Conservation (phyloP, 2,888 invertebrate species). For the Octonoba sinensis region DNA sequence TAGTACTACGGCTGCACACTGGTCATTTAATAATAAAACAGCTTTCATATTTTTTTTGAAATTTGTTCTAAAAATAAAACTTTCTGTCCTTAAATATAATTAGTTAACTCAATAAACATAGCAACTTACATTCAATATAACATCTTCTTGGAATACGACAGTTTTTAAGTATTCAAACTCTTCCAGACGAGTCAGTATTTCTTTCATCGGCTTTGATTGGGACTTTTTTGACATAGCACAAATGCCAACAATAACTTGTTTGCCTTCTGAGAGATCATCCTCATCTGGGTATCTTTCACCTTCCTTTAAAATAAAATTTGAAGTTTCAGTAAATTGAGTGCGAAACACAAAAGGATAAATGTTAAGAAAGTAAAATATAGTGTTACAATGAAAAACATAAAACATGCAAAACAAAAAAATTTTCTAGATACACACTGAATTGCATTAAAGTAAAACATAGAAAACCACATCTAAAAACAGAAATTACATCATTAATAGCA, state of each 20-base stretch:
- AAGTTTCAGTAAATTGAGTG: too few species aligned
- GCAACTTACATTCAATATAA: conserved; percentile 85
- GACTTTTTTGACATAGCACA: conserved; percentile 99
- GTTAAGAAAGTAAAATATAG: background rate
- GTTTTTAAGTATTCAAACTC: conserved; percentile 97
- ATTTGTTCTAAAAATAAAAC: too few species aligned
- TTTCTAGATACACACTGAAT: too few species aligned
- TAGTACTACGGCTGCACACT: too few species aligned
- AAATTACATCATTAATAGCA: too few species aligned
- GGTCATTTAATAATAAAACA: too few species aligned
- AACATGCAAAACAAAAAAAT: background rate
- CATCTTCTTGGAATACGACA: conserved; percentile 94
- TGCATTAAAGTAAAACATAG: too few species aligned
- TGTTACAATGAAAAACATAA: background rate
- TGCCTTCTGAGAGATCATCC: conserved; percentile 67
- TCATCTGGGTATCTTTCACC: conserved; percentile 64
- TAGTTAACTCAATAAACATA: too few species aligned
- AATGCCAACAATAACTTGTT: conserved; percentile 94
- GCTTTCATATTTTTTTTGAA: too few species aligned
- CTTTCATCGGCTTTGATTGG: conserved; percentile 98
- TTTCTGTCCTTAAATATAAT: too few species aligned
- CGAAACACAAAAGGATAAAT: background rate
- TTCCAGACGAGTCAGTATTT: conserved; percentile 93
- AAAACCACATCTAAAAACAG: too few species aligned
- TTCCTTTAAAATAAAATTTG: conserved; percentile 32